Conservation (phyloP, 2,888 invertebrate species). For the Camponotus fellah region DNA sequence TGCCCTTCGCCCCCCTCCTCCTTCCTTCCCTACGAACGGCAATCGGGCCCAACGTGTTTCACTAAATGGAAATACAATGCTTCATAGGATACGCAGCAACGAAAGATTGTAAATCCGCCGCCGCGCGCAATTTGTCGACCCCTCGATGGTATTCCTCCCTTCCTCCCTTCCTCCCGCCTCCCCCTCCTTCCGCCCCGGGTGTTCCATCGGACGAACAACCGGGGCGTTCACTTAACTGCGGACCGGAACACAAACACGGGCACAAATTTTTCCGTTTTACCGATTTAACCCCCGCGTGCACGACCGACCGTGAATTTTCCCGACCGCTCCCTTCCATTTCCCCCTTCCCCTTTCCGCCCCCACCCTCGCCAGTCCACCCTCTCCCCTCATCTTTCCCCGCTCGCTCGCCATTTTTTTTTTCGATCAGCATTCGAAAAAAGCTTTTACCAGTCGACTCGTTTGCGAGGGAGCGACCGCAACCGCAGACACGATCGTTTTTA, state of each 20-base stretch:
- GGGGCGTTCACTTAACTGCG: conserved; percentile 66
- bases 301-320: conserved; percentile 64
- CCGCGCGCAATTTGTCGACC: conserved; percentile 66
- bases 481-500: conserved; percentile 56
- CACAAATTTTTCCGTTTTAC: conserved; percentile 67
- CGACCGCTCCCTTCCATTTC: conserved; percentile 28
- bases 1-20: background rate
- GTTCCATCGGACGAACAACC: conserved; percentile 22
- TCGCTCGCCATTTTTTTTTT: conserved; percentile 37
- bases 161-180: background rate
- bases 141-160: conserved; percentile 50
- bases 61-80: conserved; percentile 43
- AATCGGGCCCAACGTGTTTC: conserved; percentile 1
- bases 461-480: conserved; percentile 61
- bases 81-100: conserved; percentile 47
- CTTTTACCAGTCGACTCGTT: conserved; percentile 63
- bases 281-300: conserved; percentile 63
- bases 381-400: conserved; percentile 4
- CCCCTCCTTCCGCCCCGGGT: background rate
- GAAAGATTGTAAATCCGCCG: conserved; percentile 62
- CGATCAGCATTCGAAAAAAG: conserved; percentile 59
- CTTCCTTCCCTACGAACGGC: background rate
- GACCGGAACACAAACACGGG: conserved; percentile 47
- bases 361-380: too few species aligned
- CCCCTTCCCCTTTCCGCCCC: background rate